phyloP scores from a whole-genome alignment of 2,797 vertebrate species.

The Gastrophryne carolinensis region DNA sequence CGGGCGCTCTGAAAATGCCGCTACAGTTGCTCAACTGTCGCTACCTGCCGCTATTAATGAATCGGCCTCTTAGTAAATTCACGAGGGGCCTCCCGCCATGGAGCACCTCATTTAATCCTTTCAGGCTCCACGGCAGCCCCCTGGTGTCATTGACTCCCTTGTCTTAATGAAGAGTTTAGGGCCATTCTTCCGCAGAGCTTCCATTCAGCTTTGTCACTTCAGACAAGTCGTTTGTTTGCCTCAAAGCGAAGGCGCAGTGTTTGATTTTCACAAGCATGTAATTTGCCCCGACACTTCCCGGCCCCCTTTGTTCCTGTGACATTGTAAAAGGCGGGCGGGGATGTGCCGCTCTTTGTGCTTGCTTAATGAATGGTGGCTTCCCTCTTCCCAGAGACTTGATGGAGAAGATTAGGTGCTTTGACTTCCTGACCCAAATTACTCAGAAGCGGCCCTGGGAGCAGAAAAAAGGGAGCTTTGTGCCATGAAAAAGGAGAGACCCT shows the following conservation, averaged over 20 bases:
- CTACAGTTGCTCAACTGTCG: too few relatives aligned
- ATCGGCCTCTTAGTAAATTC: too few relatives aligned
- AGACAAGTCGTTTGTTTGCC: constrained; percentile 11
- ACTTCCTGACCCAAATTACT: constrained; percentile 63
- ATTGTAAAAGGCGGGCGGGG: constrained; percentile 30
- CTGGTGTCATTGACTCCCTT: neutral
- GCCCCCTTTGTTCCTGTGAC: constrained; percentile 16
- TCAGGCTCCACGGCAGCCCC: neutral
- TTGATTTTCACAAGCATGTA: constrained; percentile 44
- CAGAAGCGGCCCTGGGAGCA: constrained; percentile 57
- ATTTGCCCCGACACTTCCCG: constrained; percentile 40
- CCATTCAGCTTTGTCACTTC: neutral
- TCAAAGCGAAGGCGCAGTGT: constrained; percentile 10
- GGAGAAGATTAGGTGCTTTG: constrained; percentile 58
- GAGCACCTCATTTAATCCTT: neutral
- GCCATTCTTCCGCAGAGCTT: neutral
- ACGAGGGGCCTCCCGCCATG: neutral
- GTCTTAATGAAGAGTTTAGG: neutral
- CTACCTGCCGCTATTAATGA: too few relatives aligned
- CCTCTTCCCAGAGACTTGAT: constrained; percentile 36
- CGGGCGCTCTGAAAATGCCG: too few relatives aligned
- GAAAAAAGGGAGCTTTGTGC: constrained; percentile 61
- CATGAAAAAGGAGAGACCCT: constrained; percentile 52
- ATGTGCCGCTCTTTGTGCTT: constrained; percentile 19
- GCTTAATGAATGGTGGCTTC: constrained; percentile 17